Base-by-base conservation (phyloP, 2,113 vertebrate genomes). In the Ageneiosus marmoratus region DNA sequence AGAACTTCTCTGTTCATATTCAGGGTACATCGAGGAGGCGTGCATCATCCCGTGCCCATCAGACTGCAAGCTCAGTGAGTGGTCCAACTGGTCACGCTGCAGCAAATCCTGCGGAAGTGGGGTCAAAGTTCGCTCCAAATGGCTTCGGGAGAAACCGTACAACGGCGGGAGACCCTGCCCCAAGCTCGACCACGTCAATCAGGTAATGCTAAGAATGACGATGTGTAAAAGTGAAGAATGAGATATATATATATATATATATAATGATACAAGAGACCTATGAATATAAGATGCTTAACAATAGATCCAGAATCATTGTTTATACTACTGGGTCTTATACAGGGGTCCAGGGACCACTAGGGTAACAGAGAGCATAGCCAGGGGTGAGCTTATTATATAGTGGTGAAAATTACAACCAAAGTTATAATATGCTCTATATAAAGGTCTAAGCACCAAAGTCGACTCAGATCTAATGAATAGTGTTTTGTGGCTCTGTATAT, bases 41-140 rank as follows among this genome's bases (percentile, higher is more conserved):
- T 99, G 98, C 86, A 98, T 97, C 88, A 98, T 98, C 84, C 96
- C 97, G 9, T 98, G 98, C 56, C 98, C 98, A 0, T 98, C 98
- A 0, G 98, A 99, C 93, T 99, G 98, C 92, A 99, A 99, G 82
- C 96, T 99, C 84, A 99, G 98, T 1, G 98, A 99, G 77, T 99
- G 98, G 98, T 99, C 98, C 91, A 99, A 96, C 89, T 99, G 98
- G 97, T 99, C 98, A 0, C 96, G 98, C 82, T 99, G 98, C 85
- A 99, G 97, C 77, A 99, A 98, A 87, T 98, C 98, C 62, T 99
- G 98, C 4, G 98, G 98, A n/a, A 99, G 97, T 0, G 98, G 98
- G 0, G 97, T 99, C 81, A 99, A 99, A 77, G 97, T 99, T 87
- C 95, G 98, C 1, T 99, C 98, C 78, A 99, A 99, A 83, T 99